Evolutionary conservation across 1,140 invertebrate species (phyloP).

Genomic region (Drosophila mayri): DNA sequence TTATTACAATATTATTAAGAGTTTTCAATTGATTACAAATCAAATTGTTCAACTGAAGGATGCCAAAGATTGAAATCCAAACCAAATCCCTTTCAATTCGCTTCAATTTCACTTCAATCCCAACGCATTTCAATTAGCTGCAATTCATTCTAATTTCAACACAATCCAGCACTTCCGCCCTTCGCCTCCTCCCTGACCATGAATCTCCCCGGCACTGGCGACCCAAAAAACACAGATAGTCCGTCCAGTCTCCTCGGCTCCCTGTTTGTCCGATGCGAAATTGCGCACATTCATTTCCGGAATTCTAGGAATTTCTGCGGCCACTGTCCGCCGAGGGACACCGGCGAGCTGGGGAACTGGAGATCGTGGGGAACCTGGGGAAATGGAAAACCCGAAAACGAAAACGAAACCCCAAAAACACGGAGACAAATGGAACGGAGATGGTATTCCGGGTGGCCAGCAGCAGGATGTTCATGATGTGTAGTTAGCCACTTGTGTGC

Average conservation of each 20-base stretch:
- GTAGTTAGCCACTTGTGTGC: slow-evolving; percentile 39
- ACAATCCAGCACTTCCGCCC: slow-evolving; percentile 2
- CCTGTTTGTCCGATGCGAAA: slow-evolving; percentile 41
- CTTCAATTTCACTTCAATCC: slow-evolving; percentile 4
- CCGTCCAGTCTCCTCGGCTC: slow-evolving; percentile 5
- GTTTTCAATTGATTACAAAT: no score
- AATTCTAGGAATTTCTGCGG: slow-evolving; percentile 40
- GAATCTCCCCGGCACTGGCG: slow-evolving; percentile 10
- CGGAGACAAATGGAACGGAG: slow-evolving; percentile 24
- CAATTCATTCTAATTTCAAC: slow-evolving; percentile 33
- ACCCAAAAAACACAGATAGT: slow-evolving; percentile 46
- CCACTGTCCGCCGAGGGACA: slow-evolving; percentile 15
- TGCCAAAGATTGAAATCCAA: background rate
- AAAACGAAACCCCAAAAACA: no score
- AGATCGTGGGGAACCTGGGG: background rate
- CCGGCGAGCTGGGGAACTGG: background rate
- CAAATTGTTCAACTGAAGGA: background rate
- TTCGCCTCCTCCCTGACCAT: background rate
- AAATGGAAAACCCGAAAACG: slow-evolving; percentile 1
- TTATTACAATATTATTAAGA: no score
- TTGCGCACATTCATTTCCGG: slow-evolving; percentile 75
- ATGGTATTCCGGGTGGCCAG: slow-evolving; percentile 12
- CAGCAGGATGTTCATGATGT: slow-evolving; percentile 25
- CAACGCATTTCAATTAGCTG: slow-evolving; percentile 34
- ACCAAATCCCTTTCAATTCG: slow-evolving; percentile 1